Percentiles rank a stretch among this genome's conserved stretches.
Evolutionary conservation across 2,888 invertebrate species (phyloP).

Genomic region (Meta bourneti): DNA sequence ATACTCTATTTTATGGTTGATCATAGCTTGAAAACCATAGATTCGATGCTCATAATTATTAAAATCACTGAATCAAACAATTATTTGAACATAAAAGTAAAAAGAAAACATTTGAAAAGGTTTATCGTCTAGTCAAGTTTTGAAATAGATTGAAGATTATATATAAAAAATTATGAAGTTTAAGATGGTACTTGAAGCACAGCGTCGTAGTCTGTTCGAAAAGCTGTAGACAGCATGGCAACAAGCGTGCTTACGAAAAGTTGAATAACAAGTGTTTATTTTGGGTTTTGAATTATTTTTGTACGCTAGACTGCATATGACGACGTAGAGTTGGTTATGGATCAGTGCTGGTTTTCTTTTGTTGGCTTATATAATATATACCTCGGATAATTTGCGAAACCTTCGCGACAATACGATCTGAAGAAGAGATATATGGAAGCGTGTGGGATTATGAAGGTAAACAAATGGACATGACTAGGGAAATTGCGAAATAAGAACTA

Average conservation of each 20-base stretch:
- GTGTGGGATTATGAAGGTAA: background rate
- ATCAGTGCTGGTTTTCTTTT: slow-evolving; percentile 17
- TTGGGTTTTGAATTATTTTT: slow-evolving; percentile 7
- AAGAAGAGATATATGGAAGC: background rate
- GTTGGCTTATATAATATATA: background rate
- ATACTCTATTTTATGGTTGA: no score
- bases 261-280: slow-evolving; percentile 10
- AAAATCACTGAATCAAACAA: no score
- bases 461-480: slow-evolving; percentile 3
- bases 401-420: slow-evolving; percentile 3
- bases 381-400: slow-evolving; percentile 5
- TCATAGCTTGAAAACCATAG: no score
- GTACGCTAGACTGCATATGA: slow-evolving; percentile 6
- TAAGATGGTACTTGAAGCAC: no score
- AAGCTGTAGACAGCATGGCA: no score
- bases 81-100: no score
- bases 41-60: no score
- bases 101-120: no score
- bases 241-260: background rate
- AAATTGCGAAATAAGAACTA: background rate
- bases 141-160: no score
- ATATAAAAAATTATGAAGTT: no score
- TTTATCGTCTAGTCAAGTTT: no score
- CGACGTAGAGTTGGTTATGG: slow-evolving; percentile 7
- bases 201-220: no score